These are phyloP conservation scores for Alcedo atthis DNA, from an alignment of 2,797 vertebrate genomes.

Conservation along the genomic window DNA sequence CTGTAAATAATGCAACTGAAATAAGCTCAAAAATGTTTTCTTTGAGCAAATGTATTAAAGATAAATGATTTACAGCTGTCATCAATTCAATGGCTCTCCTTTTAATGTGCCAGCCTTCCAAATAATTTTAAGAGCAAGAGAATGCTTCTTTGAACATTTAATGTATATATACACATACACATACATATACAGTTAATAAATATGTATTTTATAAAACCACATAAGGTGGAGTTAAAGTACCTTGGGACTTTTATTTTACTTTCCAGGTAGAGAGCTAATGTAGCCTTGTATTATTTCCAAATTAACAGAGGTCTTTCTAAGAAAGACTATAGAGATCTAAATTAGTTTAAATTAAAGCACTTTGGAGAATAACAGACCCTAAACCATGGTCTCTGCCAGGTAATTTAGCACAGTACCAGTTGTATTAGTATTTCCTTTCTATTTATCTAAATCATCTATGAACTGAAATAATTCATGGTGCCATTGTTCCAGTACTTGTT, in stretches of 20 bases:
- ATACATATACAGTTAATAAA: not conserved
- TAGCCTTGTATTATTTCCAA: not conserved
- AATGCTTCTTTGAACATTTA: not conserved
- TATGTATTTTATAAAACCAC: not conserved
- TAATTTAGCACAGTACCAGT: not conserved
- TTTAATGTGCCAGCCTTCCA: not conserved
- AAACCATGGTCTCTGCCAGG: not conserved
- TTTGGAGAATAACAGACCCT: not conserved
- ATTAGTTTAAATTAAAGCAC: not conserved
- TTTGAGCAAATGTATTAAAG: not conserved
- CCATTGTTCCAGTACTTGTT: slow-evolving; percentile 27
- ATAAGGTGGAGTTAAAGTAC: not conserved
- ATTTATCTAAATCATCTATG: slow-evolving; percentile 9
- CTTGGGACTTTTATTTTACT: not conserved
- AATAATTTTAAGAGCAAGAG: not conserved
- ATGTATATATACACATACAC: too few relatives aligned
- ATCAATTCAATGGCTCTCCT: not conserved
- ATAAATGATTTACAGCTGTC: not conserved
- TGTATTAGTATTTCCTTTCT: slow-evolving; percentile 38
- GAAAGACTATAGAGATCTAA: not conserved
- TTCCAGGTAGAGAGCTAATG: not conserved
- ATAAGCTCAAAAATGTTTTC: not conserved
- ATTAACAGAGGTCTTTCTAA: not conserved
- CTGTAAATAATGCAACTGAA: not conserved
- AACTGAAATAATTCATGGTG: not conserved